Base-by-base conservation (phyloP, 2,888 invertebrate genomes). In the Cremastinae sp. region DNA sequence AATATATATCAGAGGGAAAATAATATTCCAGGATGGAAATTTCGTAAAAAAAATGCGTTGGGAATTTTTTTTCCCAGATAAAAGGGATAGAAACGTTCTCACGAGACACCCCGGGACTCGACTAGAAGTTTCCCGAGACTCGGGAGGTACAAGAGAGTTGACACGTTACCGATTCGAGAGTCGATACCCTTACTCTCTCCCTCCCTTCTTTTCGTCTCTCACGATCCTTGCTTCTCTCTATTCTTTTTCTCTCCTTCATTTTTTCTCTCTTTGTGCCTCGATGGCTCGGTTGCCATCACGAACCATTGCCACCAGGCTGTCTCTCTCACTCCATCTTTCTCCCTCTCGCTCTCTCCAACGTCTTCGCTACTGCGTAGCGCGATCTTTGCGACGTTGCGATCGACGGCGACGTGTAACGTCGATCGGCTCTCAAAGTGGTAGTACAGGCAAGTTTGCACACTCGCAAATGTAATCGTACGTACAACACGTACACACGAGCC, bases 311-410 rank as follows among this genome's bases (percentile, higher is more conserved):
- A 74, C 71, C 64, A 47, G 56, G 49, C 66, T 56, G 5, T 7
- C 45, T 49, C 66, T 74, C 66, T 78, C 59, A 72, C 68, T 61
- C 49, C 72, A 56, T 78, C 75, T 79, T 39, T 61, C 74, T 53
- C 45, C 18, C 74, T 61, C 65, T 41, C 59, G 69, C 58, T 47
- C 49, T 18, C 56, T 41, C 55, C 59, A 12, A 64, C 45, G 35
- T 35, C 56, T 51, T 45, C 10, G 53, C 55, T 22, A 43, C 59
- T 62, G 66, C 59, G 51, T 65, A 64, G 58, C 41, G 18, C 62
- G 69, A 58, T 75, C 66, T 66, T 61, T 58, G 65, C 65, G 45
- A 71, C 71, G 65, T 75, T 66, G 65, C 64, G 61, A 70, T 62
- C 66, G 62, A 74, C 62, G 62, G 14, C 51, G 51, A 68, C 58